Evolutionary conservation across 2,113 vertebrate species (phyloP).

Genomic region (Pachypanchax playfairii): DNA sequence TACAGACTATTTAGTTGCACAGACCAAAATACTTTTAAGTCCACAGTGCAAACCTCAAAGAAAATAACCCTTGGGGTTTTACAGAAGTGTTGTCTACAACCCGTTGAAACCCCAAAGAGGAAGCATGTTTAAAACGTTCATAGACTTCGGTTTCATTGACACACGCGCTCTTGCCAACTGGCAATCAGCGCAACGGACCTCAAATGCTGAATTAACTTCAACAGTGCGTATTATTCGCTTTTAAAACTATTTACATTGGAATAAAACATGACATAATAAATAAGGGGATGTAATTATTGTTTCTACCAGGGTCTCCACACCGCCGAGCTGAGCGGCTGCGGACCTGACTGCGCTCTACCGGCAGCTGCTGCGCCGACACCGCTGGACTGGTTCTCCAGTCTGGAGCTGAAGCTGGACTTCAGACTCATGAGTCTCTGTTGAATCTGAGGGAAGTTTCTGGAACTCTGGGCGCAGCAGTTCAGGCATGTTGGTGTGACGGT

Average conservation of each 20-base stretch:
- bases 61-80: slow-evolving; percentile 84
- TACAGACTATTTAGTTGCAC: slow-evolving; percentile 81
- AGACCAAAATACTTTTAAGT: slow-evolving; percentile 82
- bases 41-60: slow-evolving; percentile 82
- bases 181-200: slow-evolving; percentile 47
- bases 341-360: slow-evolving; percentile 19
- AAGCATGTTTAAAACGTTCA: slow-evolving; percentile 75
- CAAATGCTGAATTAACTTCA: slow-evolving; percentile 42
- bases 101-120: slow-evolving; percentile 83
- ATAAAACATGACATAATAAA: slow-evolving; percentile 49
- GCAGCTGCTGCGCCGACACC: slow-evolving; percentile 37
- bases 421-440: slow-evolving; percentile 69
- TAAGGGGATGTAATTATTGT: slow-evolving; percentile 2
- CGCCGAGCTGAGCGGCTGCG: slow-evolving; percentile 27
- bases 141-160: slow-evolving; percentile 59
- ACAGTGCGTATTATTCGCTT: slow-evolving; percentile 1
- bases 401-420: slow-evolving; percentile 64
- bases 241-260: neutral
- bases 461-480: slow-evolving; percentile 71
- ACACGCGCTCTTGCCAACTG: slow-evolving; percentile 68
- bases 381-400: slow-evolving; percentile 41
- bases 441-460: slow-evolving; percentile 63
- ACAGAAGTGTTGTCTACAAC: slow-evolving; percentile 83
- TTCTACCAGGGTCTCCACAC: slow-evolving; percentile 87
- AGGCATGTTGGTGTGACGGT: slow-evolving; percentile 56